These are phyloP conservation scores for Trididemnum nubilum DNA, from an alignment of 23 tunicate genomes.

Conservation along the genomic window DNA sequence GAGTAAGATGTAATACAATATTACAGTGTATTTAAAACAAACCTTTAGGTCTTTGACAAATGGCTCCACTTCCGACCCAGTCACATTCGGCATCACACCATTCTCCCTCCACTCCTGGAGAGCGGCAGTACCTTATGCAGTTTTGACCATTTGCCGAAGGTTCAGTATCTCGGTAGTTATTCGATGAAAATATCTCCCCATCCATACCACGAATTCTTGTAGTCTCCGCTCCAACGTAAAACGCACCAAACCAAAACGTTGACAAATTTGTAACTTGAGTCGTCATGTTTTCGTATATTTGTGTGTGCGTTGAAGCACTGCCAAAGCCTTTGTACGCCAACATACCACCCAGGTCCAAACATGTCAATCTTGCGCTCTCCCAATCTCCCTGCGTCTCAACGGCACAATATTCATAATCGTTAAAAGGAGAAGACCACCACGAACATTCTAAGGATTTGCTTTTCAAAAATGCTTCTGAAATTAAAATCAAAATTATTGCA, in stretches of 20 bases:
- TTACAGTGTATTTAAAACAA: neutral
- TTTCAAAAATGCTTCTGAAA: neutral
- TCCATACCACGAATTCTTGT: neutral
- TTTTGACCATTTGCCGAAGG: neutral
- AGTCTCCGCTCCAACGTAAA: neutral
- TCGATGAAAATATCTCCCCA: neutral
- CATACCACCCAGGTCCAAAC: neutral
- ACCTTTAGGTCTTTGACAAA: slow-evolving; percentile 6
- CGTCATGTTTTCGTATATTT: neutral
- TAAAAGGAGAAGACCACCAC: slow-evolving; percentile 6
- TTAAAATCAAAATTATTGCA: neutral
- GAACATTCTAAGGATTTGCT: neutral
- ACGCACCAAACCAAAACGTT: neutral
- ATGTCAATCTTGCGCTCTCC: neutral
- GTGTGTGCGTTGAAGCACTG: neutral
- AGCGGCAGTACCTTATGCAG: neutral
- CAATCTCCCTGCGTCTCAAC: neutral
- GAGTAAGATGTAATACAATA: too few relatives aligned
- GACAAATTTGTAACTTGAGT: neutral
- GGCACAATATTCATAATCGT: neutral
- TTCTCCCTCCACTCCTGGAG: neutral
- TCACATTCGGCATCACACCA: slow-evolving; percentile 6
- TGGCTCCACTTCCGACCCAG: neutral
- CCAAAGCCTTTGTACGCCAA: slow-evolving; percentile 7
- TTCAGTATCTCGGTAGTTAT: neutral